Percentiles rank a stretch among this genome's conserved stretches.
Evolutionary conservation across 2,888 invertebrate species (phyloP).

Genomic region (Euproctis similis): DNA sequence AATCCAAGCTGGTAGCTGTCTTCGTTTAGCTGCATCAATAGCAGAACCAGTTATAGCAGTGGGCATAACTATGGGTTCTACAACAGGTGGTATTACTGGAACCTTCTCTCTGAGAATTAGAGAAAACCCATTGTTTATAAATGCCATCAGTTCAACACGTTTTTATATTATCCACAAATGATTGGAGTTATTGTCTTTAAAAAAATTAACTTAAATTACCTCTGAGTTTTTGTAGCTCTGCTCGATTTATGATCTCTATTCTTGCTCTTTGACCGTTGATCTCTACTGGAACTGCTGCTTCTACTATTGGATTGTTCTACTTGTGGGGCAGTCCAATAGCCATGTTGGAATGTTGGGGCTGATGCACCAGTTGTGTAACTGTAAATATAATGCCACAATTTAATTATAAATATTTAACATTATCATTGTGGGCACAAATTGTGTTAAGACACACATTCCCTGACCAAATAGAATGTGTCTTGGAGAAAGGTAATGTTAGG

Average conservation of each 20-base stretch:
- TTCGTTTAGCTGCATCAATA: constrained; percentile 88
- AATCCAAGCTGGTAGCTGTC: constrained; percentile 98
- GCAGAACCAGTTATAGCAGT: constrained; percentile 40
- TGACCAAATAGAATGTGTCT: too few relatives aligned
- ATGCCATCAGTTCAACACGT: too few relatives aligned
- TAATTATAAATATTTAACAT: too few relatives aligned
- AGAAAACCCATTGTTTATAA: too few relatives aligned
- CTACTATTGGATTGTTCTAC: constrained; percentile 24
- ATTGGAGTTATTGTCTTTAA: too few relatives aligned
- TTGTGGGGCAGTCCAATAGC: constrained; percentile 65
- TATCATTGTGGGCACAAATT: too few relatives aligned
- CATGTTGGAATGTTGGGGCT: constrained; percentile 61
- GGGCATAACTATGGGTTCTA: constrained; percentile 50
- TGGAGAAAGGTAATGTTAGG: too few relatives aligned
- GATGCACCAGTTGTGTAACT: constrained; percentile 51
- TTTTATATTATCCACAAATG: too few relatives aligned
- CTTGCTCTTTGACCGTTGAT: constrained; percentile 59
- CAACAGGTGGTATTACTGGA: constrained; percentile 43
- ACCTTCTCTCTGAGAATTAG: constrained; percentile 51
- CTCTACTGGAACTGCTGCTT: constrained; percentile 38
- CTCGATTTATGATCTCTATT: constrained; percentile 48
- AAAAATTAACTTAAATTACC: constrained; percentile 34
- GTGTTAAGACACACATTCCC: too few relatives aligned
- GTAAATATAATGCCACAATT: too few relatives aligned
- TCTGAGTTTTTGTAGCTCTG: constrained; percentile 36